Evolutionary conservation across 2,797 vertebrate genomes (phyloP), one percentile per base, ranked within the genome.

Genomic region (Brachymystax lenok): DNA sequence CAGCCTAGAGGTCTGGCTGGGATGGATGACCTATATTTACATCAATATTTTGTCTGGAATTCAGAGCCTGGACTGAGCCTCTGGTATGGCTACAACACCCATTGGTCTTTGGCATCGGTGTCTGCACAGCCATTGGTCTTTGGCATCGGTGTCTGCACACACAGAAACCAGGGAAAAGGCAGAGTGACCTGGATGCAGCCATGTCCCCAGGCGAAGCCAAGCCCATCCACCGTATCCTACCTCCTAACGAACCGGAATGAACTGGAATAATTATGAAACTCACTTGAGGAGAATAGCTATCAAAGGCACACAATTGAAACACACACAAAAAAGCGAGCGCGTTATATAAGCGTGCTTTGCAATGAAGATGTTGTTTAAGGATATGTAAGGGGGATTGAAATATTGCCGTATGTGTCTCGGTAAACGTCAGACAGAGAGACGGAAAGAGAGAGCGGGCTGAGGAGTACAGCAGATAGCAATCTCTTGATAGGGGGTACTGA

Each of bases 201-300:
- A 51, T 12, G 54, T 81, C 86, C 80, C 82, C 56, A 56, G 84
- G 81, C 71, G 52, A 75, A 33, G 24, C 40, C 40, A 59, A 59
- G 56, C 56, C 56, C 56, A 59, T 59, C 56, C 56, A 59, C 56
- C 2, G n/a, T n/a, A 59, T 6, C 56, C 8, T 63, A 74, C 68
- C 30, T 76, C 71, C 76, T 72, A 78, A 67, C 24, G 63, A 79
- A 81, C 21, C 54, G 35, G 69, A 86, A 89, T 74, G 82, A 87
- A 40, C 80, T 33, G 46, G 69, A 76, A 71, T 86, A 81, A 81
- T 85, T 80, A 83, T 35, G 76, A 82, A 80, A 75, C 30, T 66
- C 77, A 75, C 64, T 66, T n/a, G 28, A 80, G 74, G 59, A 84
- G 52, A 77, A 75, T 51, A 40, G 46, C 52, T 61, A 30, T 63